Conservation (phyloP, 2,113 vertebrate genomes). For the Burhinus oedicnemus region DNA sequence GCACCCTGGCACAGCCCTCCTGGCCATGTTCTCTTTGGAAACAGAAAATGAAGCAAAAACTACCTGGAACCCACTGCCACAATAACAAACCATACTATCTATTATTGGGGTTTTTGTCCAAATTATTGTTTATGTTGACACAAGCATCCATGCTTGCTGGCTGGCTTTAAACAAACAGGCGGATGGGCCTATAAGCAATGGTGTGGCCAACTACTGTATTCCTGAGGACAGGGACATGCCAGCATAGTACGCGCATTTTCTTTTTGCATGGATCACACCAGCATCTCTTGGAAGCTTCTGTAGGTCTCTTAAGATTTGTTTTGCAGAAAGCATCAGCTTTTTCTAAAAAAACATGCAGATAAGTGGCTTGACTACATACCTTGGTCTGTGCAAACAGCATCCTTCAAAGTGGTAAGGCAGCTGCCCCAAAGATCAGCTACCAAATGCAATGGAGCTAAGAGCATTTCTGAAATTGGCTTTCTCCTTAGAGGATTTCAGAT, state of each 20-base stretch:
- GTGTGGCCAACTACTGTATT: neutral
- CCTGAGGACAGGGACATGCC: neutral
- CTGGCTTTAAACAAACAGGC: neutral
- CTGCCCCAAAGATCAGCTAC: neutral
- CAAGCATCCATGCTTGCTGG: neutral
- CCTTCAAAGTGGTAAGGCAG: neutral
- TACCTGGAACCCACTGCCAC: neutral
- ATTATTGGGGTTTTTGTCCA: neutral
- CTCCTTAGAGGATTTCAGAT: neutral
- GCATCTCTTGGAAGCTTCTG: neutral
- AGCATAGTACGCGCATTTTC: rapidly evolving
- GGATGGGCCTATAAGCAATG: too few species aligned
- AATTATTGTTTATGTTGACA: neutral
- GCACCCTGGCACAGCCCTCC: neutral
- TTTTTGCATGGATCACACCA: neutral
- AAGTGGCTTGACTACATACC: neutral
- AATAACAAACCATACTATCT: neutral
- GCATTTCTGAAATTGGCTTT: neutral
- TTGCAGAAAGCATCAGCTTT: neutral
- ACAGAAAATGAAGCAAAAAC: neutral
- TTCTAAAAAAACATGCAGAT: neutral
- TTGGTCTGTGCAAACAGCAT: neutral
- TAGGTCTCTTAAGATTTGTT: neutral
- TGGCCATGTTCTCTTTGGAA: neutral
- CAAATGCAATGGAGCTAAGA: neutral